Evolutionary conservation across 2,797 vertebrate genomes (phyloP), one percentile per base, ranked within the genome.

Genomic region (Chaenodraco wilsoni): DNA sequence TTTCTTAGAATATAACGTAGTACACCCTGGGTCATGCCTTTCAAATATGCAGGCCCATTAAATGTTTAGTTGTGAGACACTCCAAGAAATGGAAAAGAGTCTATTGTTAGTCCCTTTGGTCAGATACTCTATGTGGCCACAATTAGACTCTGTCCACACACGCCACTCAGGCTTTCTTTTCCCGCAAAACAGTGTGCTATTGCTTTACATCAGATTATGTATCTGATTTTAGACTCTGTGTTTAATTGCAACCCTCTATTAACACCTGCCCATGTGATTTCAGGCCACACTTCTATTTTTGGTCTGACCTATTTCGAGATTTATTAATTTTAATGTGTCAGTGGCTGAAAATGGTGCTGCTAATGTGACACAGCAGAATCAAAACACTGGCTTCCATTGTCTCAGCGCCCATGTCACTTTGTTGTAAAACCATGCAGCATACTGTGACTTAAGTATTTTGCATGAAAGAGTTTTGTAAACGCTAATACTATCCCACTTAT

Each of bases 261-360:
- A 84, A 69, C 65, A 83, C 65, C 49, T 65, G 65, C 60, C 63
- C 55, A 8, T 65, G 71, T 77, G 72, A 85, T 71, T 41, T 67
- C 59, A 9, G 40, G 44, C 10, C 43, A 37, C 17, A 33, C 44
- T 79, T 76, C 81, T 89, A 87, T 89, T 87, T 49, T 74, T 82
- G 80, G 80, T 73, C 37, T 73, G 78, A 81, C 85, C 74, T 60
- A 85, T 74, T 87, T 82, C 31, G n/a, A 59, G 27, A 27, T 27
- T 69, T 84, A 64, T 1, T 62, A 31, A 46, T 69, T 41, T 60
- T 11, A 17, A 59, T 71, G 72, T 21, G 58, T 67, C 33, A 1
- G 12, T 23, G 15, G 60, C 17, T 79, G 44, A 64, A 65, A 63
- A 72, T 48, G 55, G 15, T 50, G 41, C 67, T 19, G 23, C 23